These are phyloP conservation scores for Psylliodes chrysocephalus DNA, from an alignment of 2,888 invertebrate species.

Conservation along the genomic window DNA sequence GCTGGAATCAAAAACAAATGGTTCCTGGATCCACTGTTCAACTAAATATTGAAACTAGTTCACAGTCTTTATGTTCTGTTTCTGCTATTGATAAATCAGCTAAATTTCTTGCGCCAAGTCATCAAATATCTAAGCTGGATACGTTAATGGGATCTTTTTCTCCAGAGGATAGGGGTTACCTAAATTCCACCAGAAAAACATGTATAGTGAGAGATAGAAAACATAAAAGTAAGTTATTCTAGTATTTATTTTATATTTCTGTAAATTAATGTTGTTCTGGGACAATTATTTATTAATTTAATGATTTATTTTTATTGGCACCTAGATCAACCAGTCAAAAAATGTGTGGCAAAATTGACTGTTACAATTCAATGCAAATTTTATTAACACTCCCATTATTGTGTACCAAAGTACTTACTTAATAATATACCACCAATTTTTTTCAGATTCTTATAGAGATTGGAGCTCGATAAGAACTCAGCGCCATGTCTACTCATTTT, in stretches of 20 bases:
- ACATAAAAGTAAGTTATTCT: slow-evolving; percentile 43
- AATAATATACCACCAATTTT: not conserved
- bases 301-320: too few relatives aligned
- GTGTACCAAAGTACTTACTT: too few relatives aligned
- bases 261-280: too few relatives aligned
- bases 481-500: slow-evolving; percentile 52
- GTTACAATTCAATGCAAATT: too few relatives aligned
- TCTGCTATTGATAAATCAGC: slow-evolving; percentile 70
- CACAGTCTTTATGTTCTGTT: slow-evolving; percentile 69
- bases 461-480: slow-evolving; percentile 42
- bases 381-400: too few relatives aligned
- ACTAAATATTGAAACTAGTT: slow-evolving; percentile 65
- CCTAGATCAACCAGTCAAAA: too few relatives aligned
- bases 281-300: too few relatives aligned
- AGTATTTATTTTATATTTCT: too few relatives aligned
- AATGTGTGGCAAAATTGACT: too few relatives aligned
- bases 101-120: slow-evolving; percentile 59
- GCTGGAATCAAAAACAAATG: slow-evolving; percentile 64
- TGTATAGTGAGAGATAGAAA: slow-evolving; percentile 49
- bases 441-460: slow-evolving; percentile 3
- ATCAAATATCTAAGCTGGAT: slow-evolving; percentile 45
- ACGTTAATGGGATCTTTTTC: slow-evolving; percentile 51
- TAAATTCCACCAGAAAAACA: slow-evolving; percentile 49
- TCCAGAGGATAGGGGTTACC: slow-evolving; percentile 45
- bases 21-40: slow-evolving; percentile 66